Evolutionary conservation across 2,888 invertebrate species (phyloP).

Genomic region (Drosophila villosipedis): DNA sequence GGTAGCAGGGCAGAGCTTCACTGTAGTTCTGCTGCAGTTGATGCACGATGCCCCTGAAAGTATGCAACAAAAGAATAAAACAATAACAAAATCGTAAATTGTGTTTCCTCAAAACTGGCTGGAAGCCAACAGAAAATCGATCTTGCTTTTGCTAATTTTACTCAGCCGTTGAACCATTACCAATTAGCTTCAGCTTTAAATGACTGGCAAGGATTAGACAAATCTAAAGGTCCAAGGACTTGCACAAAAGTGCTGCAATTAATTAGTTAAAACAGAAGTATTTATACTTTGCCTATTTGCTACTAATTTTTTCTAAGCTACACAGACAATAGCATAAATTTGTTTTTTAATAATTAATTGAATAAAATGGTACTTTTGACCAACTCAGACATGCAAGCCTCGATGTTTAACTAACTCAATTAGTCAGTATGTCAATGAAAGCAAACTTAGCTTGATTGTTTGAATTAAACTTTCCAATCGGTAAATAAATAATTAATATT

Average conservation of each 20-base stretch:
- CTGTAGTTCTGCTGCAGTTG: conserved; percentile 94
- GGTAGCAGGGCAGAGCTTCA: conserved; percentile 95
- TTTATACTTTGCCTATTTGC: neutral
- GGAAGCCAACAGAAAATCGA: neutral
- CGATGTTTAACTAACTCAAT: neutral
- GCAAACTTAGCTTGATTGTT: neutral
- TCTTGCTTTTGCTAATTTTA: neutral
- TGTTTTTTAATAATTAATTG: neutral
- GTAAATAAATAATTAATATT: neutral
- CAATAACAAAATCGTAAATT: neutral
- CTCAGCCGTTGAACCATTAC: neutral
- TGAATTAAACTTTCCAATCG: neutral
- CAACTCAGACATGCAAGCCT: neutral
- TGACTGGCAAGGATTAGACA: neutral
- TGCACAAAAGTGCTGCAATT: neutral
- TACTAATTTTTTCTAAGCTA: neutral
- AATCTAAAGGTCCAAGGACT: accelerated
- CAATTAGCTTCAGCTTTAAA: neutral
- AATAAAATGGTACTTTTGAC: neutral
- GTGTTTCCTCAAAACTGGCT: too few relatives aligned
- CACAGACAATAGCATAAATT: neutral
- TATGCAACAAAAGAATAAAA: conserved; percentile 18
- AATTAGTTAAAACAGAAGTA: neutral
- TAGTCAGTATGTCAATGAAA: neutral
- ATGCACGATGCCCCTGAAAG: conserved; percentile 94